Evolutionary conservation across 2,888 invertebrate species (phyloP).

Genomic region (Clusia tigrina): DNA sequence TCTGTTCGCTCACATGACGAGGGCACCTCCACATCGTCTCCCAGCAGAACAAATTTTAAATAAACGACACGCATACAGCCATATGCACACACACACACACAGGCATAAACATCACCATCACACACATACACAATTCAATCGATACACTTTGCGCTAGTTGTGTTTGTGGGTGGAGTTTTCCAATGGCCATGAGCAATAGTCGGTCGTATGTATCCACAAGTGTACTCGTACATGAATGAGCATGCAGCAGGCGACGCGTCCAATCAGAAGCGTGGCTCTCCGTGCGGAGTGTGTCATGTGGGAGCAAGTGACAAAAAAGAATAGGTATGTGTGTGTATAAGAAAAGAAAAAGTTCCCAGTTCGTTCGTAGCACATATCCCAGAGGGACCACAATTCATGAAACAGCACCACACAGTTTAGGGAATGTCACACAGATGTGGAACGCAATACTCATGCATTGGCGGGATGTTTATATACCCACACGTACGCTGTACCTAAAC

Average conservation of each 20-base stretch:
- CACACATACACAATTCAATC: conserved; percentile 2
- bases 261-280: conserved; percentile 2
- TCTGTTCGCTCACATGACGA: background rate
- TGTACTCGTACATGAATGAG: conserved; percentile 5
- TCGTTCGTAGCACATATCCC: too few relatives aligned
- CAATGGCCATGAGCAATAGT: conserved; percentile 3
- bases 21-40: too few relatives aligned
- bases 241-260: background rate
- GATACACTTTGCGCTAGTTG: background rate
- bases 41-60: too few relatives aligned
- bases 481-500: too few relatives aligned
- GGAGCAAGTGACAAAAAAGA: background rate
- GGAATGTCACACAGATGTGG: background rate
- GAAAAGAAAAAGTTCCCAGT: too few relatives aligned
- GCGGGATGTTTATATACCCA: too few relatives aligned
- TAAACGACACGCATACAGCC: background rate
- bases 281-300: background rate
- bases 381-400: background rate
- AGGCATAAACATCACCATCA: background rate
- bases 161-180: conserved; percentile 9
- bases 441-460: conserved; percentile 15
- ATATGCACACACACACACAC: conserved; percentile 4
- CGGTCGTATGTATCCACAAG: background rate
- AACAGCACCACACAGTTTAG: background rate
- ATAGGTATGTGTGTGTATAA: background rate